Base-by-base conservation (phyloP, 2,888 invertebrate species). In the Eupsilia transversa region DNA sequence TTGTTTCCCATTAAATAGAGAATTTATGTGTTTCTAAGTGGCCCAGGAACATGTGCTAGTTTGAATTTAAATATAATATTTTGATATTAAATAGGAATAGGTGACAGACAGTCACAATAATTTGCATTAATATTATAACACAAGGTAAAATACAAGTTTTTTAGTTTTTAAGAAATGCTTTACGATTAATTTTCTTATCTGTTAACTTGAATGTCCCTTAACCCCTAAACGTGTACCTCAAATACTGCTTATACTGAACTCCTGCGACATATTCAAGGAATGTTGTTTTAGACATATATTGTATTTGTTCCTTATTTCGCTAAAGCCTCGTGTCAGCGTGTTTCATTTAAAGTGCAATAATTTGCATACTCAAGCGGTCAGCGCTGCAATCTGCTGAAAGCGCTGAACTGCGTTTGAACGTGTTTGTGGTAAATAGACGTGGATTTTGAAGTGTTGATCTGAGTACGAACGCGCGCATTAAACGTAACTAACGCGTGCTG, bases 341-440 rank as follows among this genome's bases (percentile, higher is more conserved):
- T 85, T 80, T 72, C 30, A 70, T 87, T 77, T 72, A 75, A 74
- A 79, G 61, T 72, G 70, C 72, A 80, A 68, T 77, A 83, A 74
- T 54, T 72, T 52, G 41, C 46, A 38, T 49, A 54, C n/a, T 59
- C 35, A 7, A 52, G 66, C 66, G 84, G 71, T 59, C 72, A 70
- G 52, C 52, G 46, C 57, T 56, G 35, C 59, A 71, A 64, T 69
- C 20, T 10, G 56, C 46, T 77, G 43, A 38, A 46, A 71, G 56
- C 49, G 38, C 35, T 68, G 61, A 27, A 69, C 41, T 57, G 63
- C 43, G 57, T 73, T 67, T 57, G 66, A 61, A 76, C 20, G 9
- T 79, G 33, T 46, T 63, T 74, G 59, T 70, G 23, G 33, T 20
- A 27, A 27, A 14, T 17, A 23, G 14, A 52, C 30, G n/a, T 27